A percentile compares a stretch with the other conserved stretches of the same genome.
Conservation (phyloP, 2,113 vertebrate species). For the Zosterops lateralis region DNA sequence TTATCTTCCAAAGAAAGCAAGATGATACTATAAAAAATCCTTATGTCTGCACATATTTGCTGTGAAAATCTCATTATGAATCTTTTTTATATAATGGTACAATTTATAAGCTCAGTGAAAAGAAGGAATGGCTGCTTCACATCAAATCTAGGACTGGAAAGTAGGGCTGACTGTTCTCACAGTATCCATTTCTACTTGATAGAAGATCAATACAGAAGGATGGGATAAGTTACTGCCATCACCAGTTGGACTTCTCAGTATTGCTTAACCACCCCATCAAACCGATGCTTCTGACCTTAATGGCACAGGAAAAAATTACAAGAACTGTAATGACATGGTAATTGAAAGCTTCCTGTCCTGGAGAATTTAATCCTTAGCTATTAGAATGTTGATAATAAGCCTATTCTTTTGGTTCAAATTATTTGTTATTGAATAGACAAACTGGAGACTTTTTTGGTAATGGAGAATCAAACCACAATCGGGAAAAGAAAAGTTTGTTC, state of each 20-base stretch:
- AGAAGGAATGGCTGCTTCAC: background rate
- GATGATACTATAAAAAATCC: background rate
- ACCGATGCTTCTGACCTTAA: background rate
- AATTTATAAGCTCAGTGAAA: background rate
- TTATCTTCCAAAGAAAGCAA: background rate
- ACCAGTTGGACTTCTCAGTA: background rate
- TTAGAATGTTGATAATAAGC: background rate
- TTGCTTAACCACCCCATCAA: background rate
- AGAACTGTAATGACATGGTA: background rate
- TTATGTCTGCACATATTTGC: background rate
- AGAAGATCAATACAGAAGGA: background rate
- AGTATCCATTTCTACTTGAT: background rate
- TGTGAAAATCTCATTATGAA: background rate
- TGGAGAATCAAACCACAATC: background rate
- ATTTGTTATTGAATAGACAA: background rate
- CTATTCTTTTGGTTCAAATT: background rate
- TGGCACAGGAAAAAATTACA: background rate
- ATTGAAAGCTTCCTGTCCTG: background rate
- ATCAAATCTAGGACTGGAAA: background rate
- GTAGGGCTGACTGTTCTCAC: background rate
- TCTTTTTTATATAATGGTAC: background rate
- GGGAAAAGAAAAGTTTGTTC: background rate
- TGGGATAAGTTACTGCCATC: background rate
- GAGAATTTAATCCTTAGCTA: background rate
- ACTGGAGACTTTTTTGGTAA: background rate